phyloP scores from a whole-genome alignment of 2,113 vertebrate species.

The Thermophis baileyi region DNA sequence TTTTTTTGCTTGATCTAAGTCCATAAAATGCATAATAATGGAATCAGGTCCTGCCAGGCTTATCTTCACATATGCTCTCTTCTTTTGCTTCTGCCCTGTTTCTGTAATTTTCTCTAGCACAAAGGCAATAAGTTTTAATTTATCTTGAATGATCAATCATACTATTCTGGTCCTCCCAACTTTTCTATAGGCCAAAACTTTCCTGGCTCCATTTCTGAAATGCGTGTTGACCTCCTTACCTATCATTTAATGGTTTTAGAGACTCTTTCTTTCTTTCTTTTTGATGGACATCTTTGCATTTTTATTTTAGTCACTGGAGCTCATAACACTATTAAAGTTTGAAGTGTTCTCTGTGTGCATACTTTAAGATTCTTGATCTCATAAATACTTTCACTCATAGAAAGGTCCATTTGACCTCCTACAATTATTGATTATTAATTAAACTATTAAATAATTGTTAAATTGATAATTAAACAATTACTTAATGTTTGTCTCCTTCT shows the following conservation, averaged over 20 bases:
- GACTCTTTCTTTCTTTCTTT: not conserved
- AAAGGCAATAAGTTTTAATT: not conserved
- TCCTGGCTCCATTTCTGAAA: not conserved
- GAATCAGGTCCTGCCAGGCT: not conserved
- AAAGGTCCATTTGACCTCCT: no score
- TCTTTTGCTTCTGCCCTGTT: not conserved
- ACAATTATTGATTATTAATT: no score
- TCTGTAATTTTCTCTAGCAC: not conserved
- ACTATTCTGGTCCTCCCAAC: not conserved
- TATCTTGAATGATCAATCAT: not conserved
- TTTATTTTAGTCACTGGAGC: not conserved
- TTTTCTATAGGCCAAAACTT: not conserved
- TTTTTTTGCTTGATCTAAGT: not conserved
- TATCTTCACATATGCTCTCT: not conserved
- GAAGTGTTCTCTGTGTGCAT: no score
- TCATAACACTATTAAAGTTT: no score
- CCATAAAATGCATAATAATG: not conserved
- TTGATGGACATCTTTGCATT: not conserved
- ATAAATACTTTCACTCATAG: no score
- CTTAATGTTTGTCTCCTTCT: no score
- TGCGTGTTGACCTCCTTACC: not conserved
- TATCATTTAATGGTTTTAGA: not conserved
- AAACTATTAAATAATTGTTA: no score
- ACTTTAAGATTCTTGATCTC: no score
- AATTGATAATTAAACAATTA: no score